A percentile compares a stretch with the other conserved stretches of the same genome.
These are phyloP conservation scores for Leptonema lineaticorne DNA, from an alignment of 1,140 invertebrate species.

Conservation along the genomic window DNA sequence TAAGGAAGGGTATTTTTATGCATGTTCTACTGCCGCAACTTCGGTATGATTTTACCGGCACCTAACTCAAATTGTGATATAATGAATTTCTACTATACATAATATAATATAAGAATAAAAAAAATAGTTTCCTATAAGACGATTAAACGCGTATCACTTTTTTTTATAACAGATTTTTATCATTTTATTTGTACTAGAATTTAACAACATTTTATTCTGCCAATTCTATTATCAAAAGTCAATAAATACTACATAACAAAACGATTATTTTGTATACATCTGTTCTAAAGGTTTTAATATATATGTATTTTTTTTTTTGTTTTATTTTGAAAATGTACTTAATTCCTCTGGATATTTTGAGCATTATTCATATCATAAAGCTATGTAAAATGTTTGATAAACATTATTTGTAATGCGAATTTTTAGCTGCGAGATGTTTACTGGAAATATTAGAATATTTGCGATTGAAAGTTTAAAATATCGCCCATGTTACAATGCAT, in stretches of 20 bases:
- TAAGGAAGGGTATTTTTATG: slow-evolving; percentile 12
- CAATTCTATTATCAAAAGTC: background rate
- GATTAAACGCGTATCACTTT: background rate
- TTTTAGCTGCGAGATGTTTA: too few species aligned
- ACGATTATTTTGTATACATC: too few species aligned
- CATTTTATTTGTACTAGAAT: slow-evolving; percentile 1
- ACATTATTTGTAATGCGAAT: too few species aligned
- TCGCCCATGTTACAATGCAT: too few species aligned
- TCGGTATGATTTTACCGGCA: slow-evolving; percentile 28
- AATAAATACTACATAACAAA: too few species aligned
- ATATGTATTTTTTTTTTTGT: too few species aligned
- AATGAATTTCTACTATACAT: slow-evolving; percentile 36
- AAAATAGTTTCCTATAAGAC: background rate
- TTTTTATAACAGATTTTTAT: background rate
- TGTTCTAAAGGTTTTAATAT: too few species aligned
- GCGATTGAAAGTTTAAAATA: too few species aligned
- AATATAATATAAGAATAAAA: background rate
- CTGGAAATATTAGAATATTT: too few species aligned
- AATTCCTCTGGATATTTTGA: background rate
- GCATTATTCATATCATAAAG: background rate
- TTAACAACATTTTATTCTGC: background rate
- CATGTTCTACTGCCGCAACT: slow-evolving; percentile 26
- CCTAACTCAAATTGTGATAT: slow-evolving; percentile 43
- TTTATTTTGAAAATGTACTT: slow-evolving; percentile 6
- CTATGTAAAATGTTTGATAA: background rate